These are phyloP conservation scores for Empis stercorea DNA, from an alignment of 2,888 invertebrate species.

Conservation along the genomic window DNA sequence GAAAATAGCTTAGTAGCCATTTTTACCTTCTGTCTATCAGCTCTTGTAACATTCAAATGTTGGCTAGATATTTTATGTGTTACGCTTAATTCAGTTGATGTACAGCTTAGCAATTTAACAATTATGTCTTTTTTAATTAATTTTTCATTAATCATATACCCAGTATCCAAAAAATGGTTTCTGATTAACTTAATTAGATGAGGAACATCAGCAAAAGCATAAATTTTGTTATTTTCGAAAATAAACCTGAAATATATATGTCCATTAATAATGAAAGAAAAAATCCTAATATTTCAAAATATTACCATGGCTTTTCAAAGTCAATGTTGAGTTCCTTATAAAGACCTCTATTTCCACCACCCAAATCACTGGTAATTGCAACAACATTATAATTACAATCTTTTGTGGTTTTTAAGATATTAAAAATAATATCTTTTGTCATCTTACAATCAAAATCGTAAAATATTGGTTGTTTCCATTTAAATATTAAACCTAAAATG, in stretches of 20 bases:
- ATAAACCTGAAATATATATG: conserved; percentile 3
- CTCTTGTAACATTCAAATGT: conserved; percentile 6
- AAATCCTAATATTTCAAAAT: background rate
- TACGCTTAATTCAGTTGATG: conserved; percentile 2
- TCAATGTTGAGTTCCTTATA: background rate
- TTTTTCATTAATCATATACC: conserved; percentile 4
- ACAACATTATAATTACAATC: too few relatives aligned
- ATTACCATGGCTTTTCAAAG: conserved; percentile 1
- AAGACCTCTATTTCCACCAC: too few relatives aligned
- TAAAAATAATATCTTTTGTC: too few relatives aligned
- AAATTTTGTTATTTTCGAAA: conserved; percentile 6
- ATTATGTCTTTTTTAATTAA: background rate
- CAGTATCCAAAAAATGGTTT: conserved; percentile 7
- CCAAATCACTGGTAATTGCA: too few relatives aligned
- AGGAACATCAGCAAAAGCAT: conserved; percentile 11
- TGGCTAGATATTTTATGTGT: conserved; percentile 4
- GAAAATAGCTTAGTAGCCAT: background rate
- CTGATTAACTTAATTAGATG: conserved; percentile 10
- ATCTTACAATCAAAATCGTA: too few relatives aligned
- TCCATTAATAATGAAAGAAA: too few relatives aligned
- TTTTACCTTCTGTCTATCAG: background rate
- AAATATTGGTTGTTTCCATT: too few relatives aligned
- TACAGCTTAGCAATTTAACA: background rate
- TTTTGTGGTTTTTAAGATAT: too few relatives aligned
- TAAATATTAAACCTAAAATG: too few relatives aligned